Percentiles rank a stretch among this genome's conserved stretches.
phyloP scores from a whole-genome alignment of 2,113 vertebrate genomes.

The Malaclemys terrapin region DNA sequence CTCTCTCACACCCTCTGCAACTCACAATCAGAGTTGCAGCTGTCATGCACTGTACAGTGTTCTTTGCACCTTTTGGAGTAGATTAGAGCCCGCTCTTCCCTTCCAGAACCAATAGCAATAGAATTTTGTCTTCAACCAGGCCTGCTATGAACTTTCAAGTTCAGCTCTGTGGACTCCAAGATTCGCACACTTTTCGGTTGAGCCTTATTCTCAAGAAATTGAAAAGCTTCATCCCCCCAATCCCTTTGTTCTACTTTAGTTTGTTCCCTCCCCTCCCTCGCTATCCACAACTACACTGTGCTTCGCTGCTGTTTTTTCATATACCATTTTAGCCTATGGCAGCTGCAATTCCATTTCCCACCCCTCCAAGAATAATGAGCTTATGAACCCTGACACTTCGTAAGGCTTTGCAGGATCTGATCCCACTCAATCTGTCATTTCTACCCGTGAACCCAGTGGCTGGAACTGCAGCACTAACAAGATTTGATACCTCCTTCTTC shows the following conservation, averaged over 20 bases:
- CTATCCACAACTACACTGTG: not conserved
- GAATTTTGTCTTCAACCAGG: not conserved
- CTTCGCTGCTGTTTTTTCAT: not conserved
- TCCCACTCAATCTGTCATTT: not conserved
- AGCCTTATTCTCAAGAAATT: not conserved
- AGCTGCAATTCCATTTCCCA: not conserved
- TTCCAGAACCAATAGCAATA: not conserved
- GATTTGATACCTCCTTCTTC: not conserved
- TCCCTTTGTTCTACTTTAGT: not conserved
- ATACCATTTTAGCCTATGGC: not conserved
- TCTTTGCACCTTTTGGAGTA: slow-evolving; percentile 20
- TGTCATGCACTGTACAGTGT: not conserved
- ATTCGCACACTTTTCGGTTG: not conserved
- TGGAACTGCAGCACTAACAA: not conserved
- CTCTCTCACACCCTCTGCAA: not conserved
- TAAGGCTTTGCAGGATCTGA: not conserved
- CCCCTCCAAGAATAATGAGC: not conserved
- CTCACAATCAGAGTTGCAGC: not conserved
- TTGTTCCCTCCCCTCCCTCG: not conserved
- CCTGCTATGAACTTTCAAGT: slow-evolving; percentile 2
- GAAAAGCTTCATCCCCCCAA: not conserved
- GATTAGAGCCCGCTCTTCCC: slow-evolving; percentile 9
- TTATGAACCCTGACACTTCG: not conserved
- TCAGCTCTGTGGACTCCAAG: not conserved
- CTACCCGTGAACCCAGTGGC: not conserved